Conservation (phyloP, 35 echinoderm and acorn worm genomes). For the Antedon bifida region DNA sequence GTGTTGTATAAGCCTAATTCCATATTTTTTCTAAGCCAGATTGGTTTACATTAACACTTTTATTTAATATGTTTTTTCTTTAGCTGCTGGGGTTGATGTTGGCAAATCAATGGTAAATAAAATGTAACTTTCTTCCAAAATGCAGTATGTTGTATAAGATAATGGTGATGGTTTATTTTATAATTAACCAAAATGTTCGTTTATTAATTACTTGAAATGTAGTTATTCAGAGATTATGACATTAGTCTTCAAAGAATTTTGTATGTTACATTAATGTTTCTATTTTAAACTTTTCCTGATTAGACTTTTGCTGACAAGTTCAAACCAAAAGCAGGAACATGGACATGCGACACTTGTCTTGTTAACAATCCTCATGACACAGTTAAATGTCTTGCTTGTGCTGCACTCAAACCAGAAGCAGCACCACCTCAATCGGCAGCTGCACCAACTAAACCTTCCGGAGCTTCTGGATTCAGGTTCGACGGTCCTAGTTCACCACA, state of each 20-base stretch:
- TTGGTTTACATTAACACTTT: too few species aligned
- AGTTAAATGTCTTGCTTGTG: slow-evolving; percentile 12
- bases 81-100: not conserved
- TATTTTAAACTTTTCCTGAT: not conserved
- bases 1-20: too few species aligned
- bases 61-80: not conserved
- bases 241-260: too few species aligned
- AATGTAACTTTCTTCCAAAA: too few species aligned
- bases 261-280: not conserved
- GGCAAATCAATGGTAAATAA: not conserved
- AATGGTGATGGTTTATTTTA: too few species aligned
- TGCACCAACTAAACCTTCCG: not conserved
- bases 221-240: too few species aligned
- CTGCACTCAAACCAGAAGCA: slow-evolving; percentile 17
- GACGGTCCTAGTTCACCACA: not conserved
- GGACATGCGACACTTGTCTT: slow-evolving; percentile 14
- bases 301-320: slow-evolving; percentile 8
- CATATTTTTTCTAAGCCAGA: too few species aligned
- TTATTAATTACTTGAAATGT: slow-evolving; percentile 56
- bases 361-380: not conserved
- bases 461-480: not conserved
- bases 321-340: not conserved
- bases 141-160: too few species aligned
- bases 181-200: too few species aligned
- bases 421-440: not conserved